Conservation (phyloP, 2,888 invertebrate genomes). For the Hypselothyrea guttata region DNA sequence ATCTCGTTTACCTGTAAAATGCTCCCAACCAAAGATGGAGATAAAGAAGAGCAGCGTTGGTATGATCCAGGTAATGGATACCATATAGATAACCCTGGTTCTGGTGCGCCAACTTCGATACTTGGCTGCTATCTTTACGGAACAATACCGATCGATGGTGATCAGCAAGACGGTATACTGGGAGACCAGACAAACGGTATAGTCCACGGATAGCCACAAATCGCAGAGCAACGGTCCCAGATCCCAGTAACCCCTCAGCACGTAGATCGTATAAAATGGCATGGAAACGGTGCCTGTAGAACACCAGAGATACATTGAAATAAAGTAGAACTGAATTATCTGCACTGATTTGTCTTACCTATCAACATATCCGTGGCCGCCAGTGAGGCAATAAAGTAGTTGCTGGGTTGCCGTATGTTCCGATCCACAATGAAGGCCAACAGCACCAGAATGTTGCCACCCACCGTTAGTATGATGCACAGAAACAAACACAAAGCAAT, state of each 20-base stretch:
- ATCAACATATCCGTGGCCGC: conserved; percentile 98
- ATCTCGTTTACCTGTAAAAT: conserved; percentile 96
- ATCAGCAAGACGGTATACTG: conserved; percentile 99
- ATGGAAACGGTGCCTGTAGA: conserved; percentile 95
- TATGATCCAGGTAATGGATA: conserved; percentile 97
- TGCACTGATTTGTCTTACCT: conserved; percentile 83
- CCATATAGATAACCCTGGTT: conserved; percentile 96
- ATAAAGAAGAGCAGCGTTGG: conserved; percentile 98
- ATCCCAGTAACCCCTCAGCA: conserved; percentile 98
- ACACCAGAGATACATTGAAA: not conserved
- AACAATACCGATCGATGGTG: conserved; percentile 99
- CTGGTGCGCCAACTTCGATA: conserved; percentile 99
- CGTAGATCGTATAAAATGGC: conserved; percentile 99
- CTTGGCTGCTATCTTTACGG: conserved; percentile 98
- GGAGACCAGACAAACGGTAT: conserved; percentile 99
- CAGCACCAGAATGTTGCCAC: conserved; percentile 97
- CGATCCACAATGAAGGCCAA: conserved; percentile 97
- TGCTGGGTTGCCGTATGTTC: conserved; percentile 97
- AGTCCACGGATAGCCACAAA: conserved; percentile 99
- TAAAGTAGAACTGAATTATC: not conserved
- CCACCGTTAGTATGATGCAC: conserved; percentile 95
- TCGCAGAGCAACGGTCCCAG: conserved; percentile 97
- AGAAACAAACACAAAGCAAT: conserved; percentile 93
- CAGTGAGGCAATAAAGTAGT: conserved; percentile 99
- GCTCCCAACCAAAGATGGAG: conserved; percentile 99